Evolutionary conservation across 2,797 vertebrate genomes (phyloP), one percentile per base, ranked within the genome.

Genomic region (Lemur catta): DNA sequence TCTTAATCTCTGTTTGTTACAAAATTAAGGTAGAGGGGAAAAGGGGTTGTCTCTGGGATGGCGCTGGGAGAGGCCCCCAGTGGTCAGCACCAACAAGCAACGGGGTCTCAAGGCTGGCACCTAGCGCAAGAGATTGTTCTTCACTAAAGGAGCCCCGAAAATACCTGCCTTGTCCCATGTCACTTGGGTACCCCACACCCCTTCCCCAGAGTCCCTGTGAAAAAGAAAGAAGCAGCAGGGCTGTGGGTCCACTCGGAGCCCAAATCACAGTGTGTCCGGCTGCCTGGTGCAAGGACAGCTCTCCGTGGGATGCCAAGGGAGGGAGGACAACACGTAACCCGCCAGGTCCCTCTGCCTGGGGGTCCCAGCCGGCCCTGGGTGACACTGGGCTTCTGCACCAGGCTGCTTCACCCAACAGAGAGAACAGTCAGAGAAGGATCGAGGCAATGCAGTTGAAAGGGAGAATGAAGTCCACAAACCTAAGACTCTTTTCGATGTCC

Each of bases 241-340:
- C 13, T 4, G 33, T 15, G 9, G 12, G 30, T n/a, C 9, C 9
- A 30, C 0, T 24, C 7, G 38, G 17, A 9, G 20, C 20, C 20
- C 28, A 8, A 6, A 57, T 57, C 55, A 57, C 55, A 30, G 28
- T 13, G 28, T 0, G 2, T 24, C 1, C 30, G 6, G 2, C 43
- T 0, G 38, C 28, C 18, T 5, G 5, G 35, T 22, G 46, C 33
- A n/a, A 7, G 13, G 15, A 10, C n/a, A 14, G 6, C 22, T 79
- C 17, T 43, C 28, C 65, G 0, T 0, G 3, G 7, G 18, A 46
- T 0, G 14, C 14, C 0, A 1, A 28, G 15, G 24, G 2, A 35
- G 24, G 0, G 6, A 35, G 6, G 20, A n/a, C 4, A 0, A 41
- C 30, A 17, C 6, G 14, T 4, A 11, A 38, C n/a, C 46, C 24